Conservation (phyloP, 2,113 vertebrate species). For the Copsychus sechellarum region DNA sequence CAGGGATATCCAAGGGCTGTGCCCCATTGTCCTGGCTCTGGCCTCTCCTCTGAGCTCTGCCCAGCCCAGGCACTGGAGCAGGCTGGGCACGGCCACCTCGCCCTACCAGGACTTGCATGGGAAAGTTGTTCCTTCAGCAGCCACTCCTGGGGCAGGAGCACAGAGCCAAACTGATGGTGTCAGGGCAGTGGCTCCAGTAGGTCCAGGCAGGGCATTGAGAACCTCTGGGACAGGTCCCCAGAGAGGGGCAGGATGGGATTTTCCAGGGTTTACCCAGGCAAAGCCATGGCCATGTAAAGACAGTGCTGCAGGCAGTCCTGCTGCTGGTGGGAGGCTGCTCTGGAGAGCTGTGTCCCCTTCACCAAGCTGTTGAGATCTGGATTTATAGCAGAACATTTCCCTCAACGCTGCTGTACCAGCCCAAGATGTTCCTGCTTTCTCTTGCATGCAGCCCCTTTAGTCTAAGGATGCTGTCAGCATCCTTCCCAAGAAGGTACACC, state of each 20-base stretch:
- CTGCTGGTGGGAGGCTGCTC: background rate
- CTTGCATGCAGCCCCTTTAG: background rate
- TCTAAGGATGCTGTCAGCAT: background rate
- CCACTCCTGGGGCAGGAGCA: background rate
- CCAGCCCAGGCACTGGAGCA: background rate
- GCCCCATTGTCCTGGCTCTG: fast-evolving
- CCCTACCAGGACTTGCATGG: fast-evolving
- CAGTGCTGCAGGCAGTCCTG: background rate
- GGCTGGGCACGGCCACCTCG: background rate
- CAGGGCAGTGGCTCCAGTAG: background rate
- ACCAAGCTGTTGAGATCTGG: background rate
- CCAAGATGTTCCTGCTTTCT: background rate
- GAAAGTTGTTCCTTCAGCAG: background rate
- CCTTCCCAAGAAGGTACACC: background rate
- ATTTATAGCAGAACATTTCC: background rate
- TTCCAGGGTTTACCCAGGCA: background rate
- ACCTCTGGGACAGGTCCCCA: background rate
- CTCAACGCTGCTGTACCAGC: background rate
- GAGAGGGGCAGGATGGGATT: background rate
- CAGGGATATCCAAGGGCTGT: background rate
- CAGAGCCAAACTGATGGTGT: background rate
- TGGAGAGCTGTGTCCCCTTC: background rate
- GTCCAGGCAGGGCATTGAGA: background rate
- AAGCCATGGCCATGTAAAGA: fast-evolving
- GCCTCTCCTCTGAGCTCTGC: background rate